Conservation (phyloP, 1,140 invertebrate genomes). For the Berghia stephanieae region DNA sequence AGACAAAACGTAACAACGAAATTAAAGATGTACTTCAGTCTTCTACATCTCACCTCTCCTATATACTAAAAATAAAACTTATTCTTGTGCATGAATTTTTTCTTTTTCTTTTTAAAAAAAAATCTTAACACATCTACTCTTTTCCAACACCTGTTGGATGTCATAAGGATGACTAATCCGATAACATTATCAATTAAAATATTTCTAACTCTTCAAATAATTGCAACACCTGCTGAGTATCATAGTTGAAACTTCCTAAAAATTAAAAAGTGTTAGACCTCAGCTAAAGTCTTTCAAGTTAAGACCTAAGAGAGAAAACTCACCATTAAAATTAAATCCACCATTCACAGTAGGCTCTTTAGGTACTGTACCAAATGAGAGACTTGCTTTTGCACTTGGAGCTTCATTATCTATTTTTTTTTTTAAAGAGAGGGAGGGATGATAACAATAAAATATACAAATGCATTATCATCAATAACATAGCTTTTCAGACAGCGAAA, state of each 20-base stretch:
- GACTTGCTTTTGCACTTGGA: not conserved
- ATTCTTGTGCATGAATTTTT: no score
- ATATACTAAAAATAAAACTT: no score
- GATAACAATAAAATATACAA: not conserved
- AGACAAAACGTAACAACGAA: no score
- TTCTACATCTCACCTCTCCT: no score
- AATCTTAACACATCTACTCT: no score
- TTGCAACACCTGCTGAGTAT: not conserved
- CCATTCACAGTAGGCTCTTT: not conserved
- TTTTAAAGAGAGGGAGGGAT: not conserved
- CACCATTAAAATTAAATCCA: not conserved
- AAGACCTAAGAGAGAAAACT: not conserved
- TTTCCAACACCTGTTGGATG: slow-evolving; percentile 3
- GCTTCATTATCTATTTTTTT: not conserved
- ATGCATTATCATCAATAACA: not conserved
- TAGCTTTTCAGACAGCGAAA: not conserved
- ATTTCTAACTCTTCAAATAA: not conserved
- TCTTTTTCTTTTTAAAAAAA: no score
- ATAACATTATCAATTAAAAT: not conserved
- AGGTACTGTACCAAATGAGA: not conserved
- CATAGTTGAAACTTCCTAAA: not conserved
- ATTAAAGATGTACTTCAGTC: no score
- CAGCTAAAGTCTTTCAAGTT: not conserved
- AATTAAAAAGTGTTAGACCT: not conserved
- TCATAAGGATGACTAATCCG: not conserved